A percentile compares a stretch with the other conserved stretches of the same genome.
Conservation (phyloP, 2,113 vertebrate species). For the Megatriorchis doriae region DNA sequence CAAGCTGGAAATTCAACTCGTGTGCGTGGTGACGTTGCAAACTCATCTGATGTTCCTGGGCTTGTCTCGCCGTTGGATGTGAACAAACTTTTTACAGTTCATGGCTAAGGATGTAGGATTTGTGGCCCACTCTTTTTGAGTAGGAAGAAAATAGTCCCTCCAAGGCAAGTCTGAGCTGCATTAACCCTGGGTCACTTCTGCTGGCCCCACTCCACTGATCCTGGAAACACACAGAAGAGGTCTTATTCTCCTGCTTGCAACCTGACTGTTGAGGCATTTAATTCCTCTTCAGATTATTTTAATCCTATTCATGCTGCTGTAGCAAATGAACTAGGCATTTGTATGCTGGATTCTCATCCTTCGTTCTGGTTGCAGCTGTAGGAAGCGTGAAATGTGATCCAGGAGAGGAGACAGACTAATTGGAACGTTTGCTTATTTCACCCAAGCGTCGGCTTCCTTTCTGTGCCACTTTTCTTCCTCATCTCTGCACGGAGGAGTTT, state of each 20-base stretch:
- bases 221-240: conserved; percentile 10
- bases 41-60: neutral
- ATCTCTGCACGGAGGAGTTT: neutral
- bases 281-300: conserved; percentile 41
- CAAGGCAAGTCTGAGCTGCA: conserved; percentile 18
- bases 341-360: conserved; percentile 24
- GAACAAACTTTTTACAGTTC: neutral
- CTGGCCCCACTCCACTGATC: conserved; percentile 35
- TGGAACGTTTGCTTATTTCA: conserved; percentile 10
- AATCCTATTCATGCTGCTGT: conserved; percentile 32
- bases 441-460: neutral
- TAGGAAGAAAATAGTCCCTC: neutral
- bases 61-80: neutral
- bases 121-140: neutral
- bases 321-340: conserved; percentile 37
- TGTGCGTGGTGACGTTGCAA: neutral
- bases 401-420: conserved; percentile 29
- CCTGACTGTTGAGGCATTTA: conserved; percentile 25
- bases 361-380: conserved; percentile 9
- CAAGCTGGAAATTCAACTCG: neutral
- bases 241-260: conserved; percentile 20
- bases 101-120: neutral
- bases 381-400: conserved; percentile 46
- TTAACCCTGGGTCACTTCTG: conserved; percentile 36
- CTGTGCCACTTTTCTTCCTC: conserved; percentile 9